Evolutionary conservation across 2,888 invertebrate genomes (phyloP), one percentile per base, ranked within the genome.

Genomic region (Volucella bombylans): DNA sequence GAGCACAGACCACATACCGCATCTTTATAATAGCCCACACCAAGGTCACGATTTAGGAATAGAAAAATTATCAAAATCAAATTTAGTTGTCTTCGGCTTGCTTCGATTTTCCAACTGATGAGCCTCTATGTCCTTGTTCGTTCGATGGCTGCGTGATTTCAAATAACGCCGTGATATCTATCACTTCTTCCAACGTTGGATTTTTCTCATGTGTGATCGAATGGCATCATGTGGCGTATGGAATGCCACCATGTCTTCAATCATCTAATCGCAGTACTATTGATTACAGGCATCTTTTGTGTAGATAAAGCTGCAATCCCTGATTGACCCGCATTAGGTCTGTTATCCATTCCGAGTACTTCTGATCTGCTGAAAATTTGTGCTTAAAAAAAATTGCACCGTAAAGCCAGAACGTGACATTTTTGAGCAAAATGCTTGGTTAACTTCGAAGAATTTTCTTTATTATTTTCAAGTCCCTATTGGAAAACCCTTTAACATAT

Each of bases 201-300:
- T 74, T 67, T 43, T 65, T 72, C n/a, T 81, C 64, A 54, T 80
- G 67, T 2, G 76, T 49, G 18, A 59, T 67, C 15, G 61, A 8
- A 82, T 68, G 54, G 73, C 62, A 18, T 82, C 80, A 55, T 82
- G 69, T 12, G 77, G 82, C 31, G 78, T 82, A 50, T 82, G 61
- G 49, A 81, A 78, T 12, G 68, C 81, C 12, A 73, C 59, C 78
- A 73, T 86, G 52, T 79, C 76, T 1, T 73, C 43, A 38, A 82
- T 82, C 64, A 79, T 83, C 10, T 55, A 64, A 52, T 80, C 85
- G 11, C 62, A 67, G 55, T 79, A 85, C 9, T 72, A 74, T 59
- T 86, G 47, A 47, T n/a, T 31, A 9, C 61, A 62, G n/a, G 14
- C 61, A 11, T 1, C 45, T 45, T 8, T 62, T 62, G 4, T 15